Evolutionary conservation across 2,113 vertebrate species (phyloP).

Genomic region (Heloderma charlesbogerti): DNA sequence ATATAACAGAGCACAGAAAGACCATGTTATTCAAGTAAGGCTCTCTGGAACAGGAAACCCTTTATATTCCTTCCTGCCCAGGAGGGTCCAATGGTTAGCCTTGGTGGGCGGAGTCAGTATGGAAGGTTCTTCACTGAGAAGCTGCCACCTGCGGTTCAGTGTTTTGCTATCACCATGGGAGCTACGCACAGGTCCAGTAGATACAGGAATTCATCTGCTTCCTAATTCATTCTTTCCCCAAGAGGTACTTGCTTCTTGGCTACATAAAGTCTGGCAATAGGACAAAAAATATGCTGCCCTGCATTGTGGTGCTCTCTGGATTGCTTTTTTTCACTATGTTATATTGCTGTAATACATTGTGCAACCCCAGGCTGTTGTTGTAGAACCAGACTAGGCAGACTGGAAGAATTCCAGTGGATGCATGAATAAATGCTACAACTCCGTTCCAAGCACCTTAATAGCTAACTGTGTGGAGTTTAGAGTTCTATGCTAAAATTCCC

Average conservation of each 20-base stretch:
- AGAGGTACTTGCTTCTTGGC: not conserved
- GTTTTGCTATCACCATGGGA: no score
- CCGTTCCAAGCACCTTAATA: not conserved
- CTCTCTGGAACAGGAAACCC: no score
- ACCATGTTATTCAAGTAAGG: not conserved
- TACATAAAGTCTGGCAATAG: not conserved
- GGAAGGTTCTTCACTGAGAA: not conserved
- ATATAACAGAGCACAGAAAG: not conserved
- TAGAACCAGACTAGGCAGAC: not conserved
- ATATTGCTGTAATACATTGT: not conserved
- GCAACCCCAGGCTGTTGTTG: not conserved
- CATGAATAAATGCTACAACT: not conserved
- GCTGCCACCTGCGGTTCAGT: not conserved
- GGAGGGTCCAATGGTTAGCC: no score
- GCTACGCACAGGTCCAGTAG: no score
- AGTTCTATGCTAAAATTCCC: not conserved
- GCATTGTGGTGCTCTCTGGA: not conserved
- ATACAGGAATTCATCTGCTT: not conserved
- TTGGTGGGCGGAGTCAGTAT: not conserved
- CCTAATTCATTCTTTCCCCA: not conserved
- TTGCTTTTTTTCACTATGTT: not conserved
- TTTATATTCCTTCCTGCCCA: no score
- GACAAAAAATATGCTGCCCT: not conserved
- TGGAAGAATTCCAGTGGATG: not conserved
- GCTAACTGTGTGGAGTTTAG: slow-evolving; percentile 13